Base-by-base conservation (phyloP, 1,140 invertebrate genomes). In the Stegodyphus dumicola region DNA sequence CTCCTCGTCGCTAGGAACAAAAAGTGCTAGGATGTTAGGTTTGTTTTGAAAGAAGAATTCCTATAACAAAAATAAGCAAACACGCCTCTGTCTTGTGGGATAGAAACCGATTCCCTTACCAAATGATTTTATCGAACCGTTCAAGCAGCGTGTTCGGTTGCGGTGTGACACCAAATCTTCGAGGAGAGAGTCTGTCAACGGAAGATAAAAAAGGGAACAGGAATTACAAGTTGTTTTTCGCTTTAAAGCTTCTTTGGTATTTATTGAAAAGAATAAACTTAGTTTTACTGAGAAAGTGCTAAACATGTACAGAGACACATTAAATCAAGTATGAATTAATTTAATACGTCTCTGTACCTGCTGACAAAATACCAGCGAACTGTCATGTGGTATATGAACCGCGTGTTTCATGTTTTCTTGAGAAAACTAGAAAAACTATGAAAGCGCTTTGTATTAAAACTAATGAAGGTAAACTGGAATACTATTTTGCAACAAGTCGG, bases 91-190 rank as follows among this genome's bases (percentile, higher is more conserved):
- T 77, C 66, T 18, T 51, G 73, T 56, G 81, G 70, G 71, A 75
- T 48, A 56, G 71, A 65, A 77, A 77, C 65, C 64, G 74, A 85
- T 85, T 69, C 60, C 66, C 51, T 85, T 77, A 69, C 53, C 67
- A 64, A 85, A 76, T 85, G 64, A 76, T 85, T 85, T 85, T 85
- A 85, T 85, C 81, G 81, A 85, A 77, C 66, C 54, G 49, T 33
- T 83, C 56, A 78, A 69, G 49, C 51, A 53, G 74, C 18, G 7
- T 33, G 54, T 11, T 52, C 78, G 51, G 48, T 66, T 7, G 73
- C 51, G 56, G 71, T 75, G 71, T 83, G 70, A 83, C 70, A 67
- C 48, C 80, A 81, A 73, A 81, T 15, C 33, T 33, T 33, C 33
- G 33, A 60, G 15, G 15, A 60, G 56, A 60, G 56, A 60, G 56